Base-by-base conservation (phyloP, 2,888 invertebrate species). In the Ornithoptera priamus region DNA sequence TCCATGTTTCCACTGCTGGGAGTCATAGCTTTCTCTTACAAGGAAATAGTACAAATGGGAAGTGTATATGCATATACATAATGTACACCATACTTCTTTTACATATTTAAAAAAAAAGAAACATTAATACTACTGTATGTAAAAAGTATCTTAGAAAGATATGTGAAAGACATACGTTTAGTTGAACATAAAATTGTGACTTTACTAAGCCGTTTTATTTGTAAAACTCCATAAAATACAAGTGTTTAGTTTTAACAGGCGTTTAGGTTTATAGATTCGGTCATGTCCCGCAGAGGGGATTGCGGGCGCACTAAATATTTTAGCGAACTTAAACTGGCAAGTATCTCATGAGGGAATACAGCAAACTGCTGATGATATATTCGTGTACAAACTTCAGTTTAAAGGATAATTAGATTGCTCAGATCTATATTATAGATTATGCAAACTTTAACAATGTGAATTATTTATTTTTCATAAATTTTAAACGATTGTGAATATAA, bases 321-420 rank as follows among this genome's bases (percentile, higher is more conserved):
- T 10, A 58, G 57, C 22, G 8, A 58, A 58, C 57, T 58, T 58
- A 58, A 58, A 58, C 57, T 58, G 57, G 22, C 22, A 22, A 22
- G 57, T 24, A 58, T 58, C 57, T 58, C 57, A 22, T 58, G 57
- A 58, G 57, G 57, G 57, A 58, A 58, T 58, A 58, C 7, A 7
- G 53, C 18, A 53, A 53, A 4, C 57, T 58, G 22, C 12, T 58
- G 20, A 10, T 58, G 57, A 58, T 24, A 58, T 58, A 22, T 58
- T 7, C n/a, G 22, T 15, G 57, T 53, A 53, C 8, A 53, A 53
- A n/a, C 53, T 53, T 53, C 6, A n/a, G n/a, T n/a, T 53, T 53
- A n/a, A n/a, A 53, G 53, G 53, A 4, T 53, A 53, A 53, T 53
- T 7, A 53, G 6, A 53, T n/a, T 53, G n/a, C n/a, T 53, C 18